phyloP scores from a whole-genome alignment of 2,888 invertebrate species.

The Drosophila diplacantha region DNA sequence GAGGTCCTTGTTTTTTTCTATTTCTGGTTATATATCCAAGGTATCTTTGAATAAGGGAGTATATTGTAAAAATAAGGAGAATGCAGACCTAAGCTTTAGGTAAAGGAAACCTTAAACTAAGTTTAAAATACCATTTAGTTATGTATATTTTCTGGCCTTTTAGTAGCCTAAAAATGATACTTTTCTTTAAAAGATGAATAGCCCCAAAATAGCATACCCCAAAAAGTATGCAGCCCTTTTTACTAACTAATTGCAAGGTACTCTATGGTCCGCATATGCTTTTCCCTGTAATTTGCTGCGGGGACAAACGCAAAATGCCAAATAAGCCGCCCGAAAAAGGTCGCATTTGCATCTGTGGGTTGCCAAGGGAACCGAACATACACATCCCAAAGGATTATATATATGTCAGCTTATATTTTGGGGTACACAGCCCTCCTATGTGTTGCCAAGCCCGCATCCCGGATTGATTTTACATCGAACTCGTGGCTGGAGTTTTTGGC shows the following conservation, averaged over 20 bases:
- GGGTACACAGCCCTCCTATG: not conserved
- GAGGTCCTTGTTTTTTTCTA: slow-evolving; percentile 10
- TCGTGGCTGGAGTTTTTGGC: not conserved
- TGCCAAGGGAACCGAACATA: slow-evolving; percentile 4
- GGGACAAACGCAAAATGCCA: slow-evolving; percentile 61
- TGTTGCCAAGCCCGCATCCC: slow-evolving; percentile 26
- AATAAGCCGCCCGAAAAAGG: slow-evolving; percentile 58
- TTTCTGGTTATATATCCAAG: slow-evolving; percentile 1
- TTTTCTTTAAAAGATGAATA: not conserved
- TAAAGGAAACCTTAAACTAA: not conserved
- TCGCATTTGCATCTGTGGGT: slow-evolving; percentile 30
- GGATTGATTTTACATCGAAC: slow-evolving; percentile 36
- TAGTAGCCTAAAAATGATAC: not conserved
- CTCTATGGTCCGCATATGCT: not conserved
- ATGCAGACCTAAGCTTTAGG: not conserved
- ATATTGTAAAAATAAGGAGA: not conserved
- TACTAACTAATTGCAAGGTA: not conserved
- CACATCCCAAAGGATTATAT: slow-evolving; percentile 25
- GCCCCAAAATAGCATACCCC: fast-evolving
- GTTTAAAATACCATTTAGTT: not conserved
- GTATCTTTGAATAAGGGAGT: not conserved
- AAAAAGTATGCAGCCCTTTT: not conserved
- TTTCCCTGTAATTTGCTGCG: slow-evolving; percentile 53
- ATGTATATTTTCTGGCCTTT: not conserved
- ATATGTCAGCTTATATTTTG: slow-evolving; percentile 1